Evolutionary conservation across 2,113 vertebrate species (phyloP), one percentile per base, ranked within the genome.

Genomic region (Chrysochloris asiatica): DNA sequence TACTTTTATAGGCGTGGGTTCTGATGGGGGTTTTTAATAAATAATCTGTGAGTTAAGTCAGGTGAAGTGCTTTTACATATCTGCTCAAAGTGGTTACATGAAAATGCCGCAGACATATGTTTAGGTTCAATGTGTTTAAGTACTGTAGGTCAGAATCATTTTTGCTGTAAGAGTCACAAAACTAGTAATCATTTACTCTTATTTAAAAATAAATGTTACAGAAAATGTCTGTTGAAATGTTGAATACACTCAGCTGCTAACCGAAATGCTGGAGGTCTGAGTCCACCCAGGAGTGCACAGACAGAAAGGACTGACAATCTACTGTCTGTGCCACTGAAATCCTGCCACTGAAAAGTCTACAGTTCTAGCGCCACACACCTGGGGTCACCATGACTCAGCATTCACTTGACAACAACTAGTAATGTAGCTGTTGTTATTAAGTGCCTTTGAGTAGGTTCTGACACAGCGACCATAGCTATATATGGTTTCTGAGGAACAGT

Each of bases 1-100:
- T 85, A 63, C 75, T 95, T 86, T 71, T 41, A 69, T 67, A 86
- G 93, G 72, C 75, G 59, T 94, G 88, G n/a, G 88, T 86, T 93
- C 89, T 33, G 47, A 41, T 80, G 45, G 71, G n/a, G 30, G 11
- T 47, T 38, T 88, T 88, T 19, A 78, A 76, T 91, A 89, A 93
- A 90, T 54, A 6, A 90, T 2, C 45, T 83, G 5, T 61, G 41
- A 65, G 88, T 75, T 61, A 24, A 54, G 38, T 0, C 10, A 69
- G 26, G 52, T 8, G 2, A 73, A 43, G 54, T 67, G 13, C 16
- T 91, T 93, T 87, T 43, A 21, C 33, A 56, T 10, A 41, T 12
- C 10, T 81, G 33, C n/a, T 88, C 5, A n/a, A 67, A 79, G 45
- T 38, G 41, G 28, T 45, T 77, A 26, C 38, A 24, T 48, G 22